Percentiles rank a stretch among this genome's conserved stretches.
Conservation (phyloP, 2,797 vertebrate genomes). For the Psittacula echo region DNA sequence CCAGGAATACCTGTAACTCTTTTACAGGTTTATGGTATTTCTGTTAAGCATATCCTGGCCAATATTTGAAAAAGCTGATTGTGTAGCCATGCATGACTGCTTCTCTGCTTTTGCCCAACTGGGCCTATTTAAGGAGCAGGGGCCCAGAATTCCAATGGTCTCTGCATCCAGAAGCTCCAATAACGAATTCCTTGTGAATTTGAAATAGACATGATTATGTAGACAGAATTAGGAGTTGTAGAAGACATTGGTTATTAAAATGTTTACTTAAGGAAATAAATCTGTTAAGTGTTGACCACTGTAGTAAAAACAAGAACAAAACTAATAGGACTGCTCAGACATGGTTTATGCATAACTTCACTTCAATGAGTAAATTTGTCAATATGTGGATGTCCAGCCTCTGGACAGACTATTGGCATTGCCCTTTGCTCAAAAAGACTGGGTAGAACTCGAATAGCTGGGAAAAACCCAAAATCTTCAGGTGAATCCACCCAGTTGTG, state of each 20-base stretch:
- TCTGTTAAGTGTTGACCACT: neutral
- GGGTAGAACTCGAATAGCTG: neutral
- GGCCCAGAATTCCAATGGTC: neutral
- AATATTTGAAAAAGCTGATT: slow-evolving; percentile 21
- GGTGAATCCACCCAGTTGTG: neutral
- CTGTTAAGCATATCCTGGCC: slow-evolving; percentile 31
- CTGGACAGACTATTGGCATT: neutral
- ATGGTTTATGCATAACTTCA: neutral
- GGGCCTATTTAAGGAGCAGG: neutral
- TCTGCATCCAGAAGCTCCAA: neutral
- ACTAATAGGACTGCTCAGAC: neutral
- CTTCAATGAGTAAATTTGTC: neutral
- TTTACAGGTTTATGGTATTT: slow-evolving; percentile 50
- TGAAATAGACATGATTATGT: neutral
- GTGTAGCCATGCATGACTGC: neutral
- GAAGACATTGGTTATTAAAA: neutral
- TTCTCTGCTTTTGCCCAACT: neutral
- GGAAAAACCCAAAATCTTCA: neutral
- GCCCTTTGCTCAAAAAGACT: neutral
- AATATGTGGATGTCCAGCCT: neutral
- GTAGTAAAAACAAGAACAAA: neutral
- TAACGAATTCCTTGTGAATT: neutral
- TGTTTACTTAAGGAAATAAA: neutral
- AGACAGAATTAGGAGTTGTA: neutral
- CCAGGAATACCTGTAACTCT: slow-evolving; percentile 57